Conservation (phyloP, 2,113 vertebrate species). For the Xenus cinereus region DNA sequence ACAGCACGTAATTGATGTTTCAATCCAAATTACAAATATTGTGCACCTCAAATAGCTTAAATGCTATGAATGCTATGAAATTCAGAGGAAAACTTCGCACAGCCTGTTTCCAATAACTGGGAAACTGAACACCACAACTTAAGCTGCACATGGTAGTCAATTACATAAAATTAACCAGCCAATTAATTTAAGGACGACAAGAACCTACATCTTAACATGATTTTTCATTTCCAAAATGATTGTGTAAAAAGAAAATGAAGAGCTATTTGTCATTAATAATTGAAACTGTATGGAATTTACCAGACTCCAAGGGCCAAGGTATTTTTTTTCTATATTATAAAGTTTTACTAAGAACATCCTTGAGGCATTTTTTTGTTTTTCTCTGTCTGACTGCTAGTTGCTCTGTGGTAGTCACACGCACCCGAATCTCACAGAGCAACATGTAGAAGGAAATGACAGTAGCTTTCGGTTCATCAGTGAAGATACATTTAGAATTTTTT, state of each 20-base stretch:
- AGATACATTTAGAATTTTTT: slow-evolving; percentile 17
- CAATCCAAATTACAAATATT: background rate
- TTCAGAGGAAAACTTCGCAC: background rate
- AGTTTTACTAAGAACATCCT: background rate
- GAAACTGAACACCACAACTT: background rate
- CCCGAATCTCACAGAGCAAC: background rate
- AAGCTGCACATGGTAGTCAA: background rate
- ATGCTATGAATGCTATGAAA: background rate
- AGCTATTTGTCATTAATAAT: background rate
- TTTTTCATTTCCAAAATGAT: background rate
- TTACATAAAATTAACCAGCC: background rate
- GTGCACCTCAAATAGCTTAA: background rate
- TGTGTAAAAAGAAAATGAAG: background rate
- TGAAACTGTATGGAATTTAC: background rate
- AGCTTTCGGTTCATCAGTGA: slow-evolving; percentile 9
- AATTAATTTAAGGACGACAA: background rate
- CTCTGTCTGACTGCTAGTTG: background rate
- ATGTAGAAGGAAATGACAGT: background rate
- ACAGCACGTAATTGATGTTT: background rate
- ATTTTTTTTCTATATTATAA: background rate
- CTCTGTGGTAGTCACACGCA: background rate
- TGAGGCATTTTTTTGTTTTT: background rate
- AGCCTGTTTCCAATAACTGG: background rate
- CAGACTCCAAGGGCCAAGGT: background rate
- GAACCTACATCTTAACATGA: background rate